phyloP scores from a whole-genome alignment of 1,140 invertebrate species.

The Eciton burchellii region DNA sequence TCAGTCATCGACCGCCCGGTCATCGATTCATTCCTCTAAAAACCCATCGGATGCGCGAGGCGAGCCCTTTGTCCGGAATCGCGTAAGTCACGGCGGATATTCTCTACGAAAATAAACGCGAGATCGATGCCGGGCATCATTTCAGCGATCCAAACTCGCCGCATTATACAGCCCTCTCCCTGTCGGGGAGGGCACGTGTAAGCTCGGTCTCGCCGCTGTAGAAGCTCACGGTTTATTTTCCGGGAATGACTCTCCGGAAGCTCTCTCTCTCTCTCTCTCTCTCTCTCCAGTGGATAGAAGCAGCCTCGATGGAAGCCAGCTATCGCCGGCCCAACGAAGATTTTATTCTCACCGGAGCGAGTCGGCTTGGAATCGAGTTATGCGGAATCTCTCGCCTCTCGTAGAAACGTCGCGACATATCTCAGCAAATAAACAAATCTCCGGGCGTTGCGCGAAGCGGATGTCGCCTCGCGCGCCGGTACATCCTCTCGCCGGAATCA shows the following conservation, averaged over 20 bases:
- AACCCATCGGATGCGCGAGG: neutral
- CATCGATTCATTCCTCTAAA: neutral
- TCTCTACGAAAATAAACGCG: neutral
- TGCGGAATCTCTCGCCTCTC: neutral
- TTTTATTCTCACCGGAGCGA: slow-evolving; percentile 15
- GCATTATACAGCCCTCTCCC: neutral
- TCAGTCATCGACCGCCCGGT: neutral
- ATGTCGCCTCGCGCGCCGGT: too few relatives aligned
- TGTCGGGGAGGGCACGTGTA: neutral
- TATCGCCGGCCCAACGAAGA: neutral
- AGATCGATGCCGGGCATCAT: neutral
- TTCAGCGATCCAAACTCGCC: neutral
- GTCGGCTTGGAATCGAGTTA: slow-evolving; percentile 9
- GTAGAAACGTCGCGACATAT: neutral
- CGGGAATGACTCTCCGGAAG: neutral
- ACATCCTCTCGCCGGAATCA: too few relatives aligned
- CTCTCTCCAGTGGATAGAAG: slow-evolving; percentile 21
- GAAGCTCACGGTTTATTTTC: neutral
- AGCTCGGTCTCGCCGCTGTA: neutral
- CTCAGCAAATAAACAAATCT: neutral
- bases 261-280: too few relatives aligned
- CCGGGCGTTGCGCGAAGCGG: too few relatives aligned
- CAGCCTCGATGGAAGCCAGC: neutral
- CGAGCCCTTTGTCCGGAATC: neutral
- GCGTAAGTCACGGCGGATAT: neutral